Evolutionary conservation across 2,797 vertebrate species (phyloP), one percentile per base, ranked within the genome.

Genomic region (Vespertilio murinus): DNA sequence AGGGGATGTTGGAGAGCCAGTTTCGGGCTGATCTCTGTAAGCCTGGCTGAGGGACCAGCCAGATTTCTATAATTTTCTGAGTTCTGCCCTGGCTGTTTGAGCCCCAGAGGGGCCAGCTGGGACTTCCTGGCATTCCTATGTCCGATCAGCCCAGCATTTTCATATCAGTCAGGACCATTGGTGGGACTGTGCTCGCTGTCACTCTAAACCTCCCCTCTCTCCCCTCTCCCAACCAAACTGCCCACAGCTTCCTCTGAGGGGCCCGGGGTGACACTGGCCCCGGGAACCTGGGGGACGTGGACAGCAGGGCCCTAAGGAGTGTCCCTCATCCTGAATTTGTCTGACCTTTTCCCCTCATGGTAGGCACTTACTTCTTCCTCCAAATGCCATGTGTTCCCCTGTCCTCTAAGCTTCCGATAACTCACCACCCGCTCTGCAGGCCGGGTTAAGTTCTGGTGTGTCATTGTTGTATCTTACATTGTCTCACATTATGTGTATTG

Each of bases 71-170:
- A 93, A 11, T 96, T 97, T 97, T 77, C 95, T 90, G 64, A 94
- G 97, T 94, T 97, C 95, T 95, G 79, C 6, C 84, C 89, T 52
- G 67, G 13, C 35, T 20, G 80, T 91, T 69, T 83, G 59, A 49
- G 9, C 35, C 42, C 81, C 94, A 93, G 90, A 96, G 92, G 45
- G 40, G 49, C 35, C 70, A 54, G 67, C 95, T 96, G 90, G 64
- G 95, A 88, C 88, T 74, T 93, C 69, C 73, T 94, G 80, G 83
- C 95, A 97, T 96, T 35, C 88, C 69, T 88, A 78, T 71, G 70
- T 97, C 93, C 97, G 95, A 96, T 96, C 77, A 90, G 92, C 71
- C 94, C 47, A 64, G 81, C 82, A 93, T 96, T 95, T 97, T 96
- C 96, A 86, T 94, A 93, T 91, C 90, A 96, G 94, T 96, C 9